Conservation (phyloP, 1,140 invertebrate species). For the Reticulitermes speratus region DNA sequence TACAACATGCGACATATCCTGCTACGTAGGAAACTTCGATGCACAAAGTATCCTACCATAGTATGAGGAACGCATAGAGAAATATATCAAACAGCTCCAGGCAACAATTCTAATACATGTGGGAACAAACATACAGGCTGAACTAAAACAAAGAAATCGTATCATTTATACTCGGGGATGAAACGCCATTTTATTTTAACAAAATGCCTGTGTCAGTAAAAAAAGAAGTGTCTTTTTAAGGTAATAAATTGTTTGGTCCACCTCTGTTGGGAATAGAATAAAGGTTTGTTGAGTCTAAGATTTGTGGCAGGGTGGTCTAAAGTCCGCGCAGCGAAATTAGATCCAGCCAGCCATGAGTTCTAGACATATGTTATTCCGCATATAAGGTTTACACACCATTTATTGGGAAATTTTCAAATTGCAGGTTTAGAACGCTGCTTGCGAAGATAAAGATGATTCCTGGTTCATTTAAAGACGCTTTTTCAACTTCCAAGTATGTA, state of each 20-base stretch:
- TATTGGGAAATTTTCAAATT: no score
- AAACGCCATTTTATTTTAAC: not conserved
- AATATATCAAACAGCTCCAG: not conserved
- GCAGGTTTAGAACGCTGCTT: no score
- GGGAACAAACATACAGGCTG: not conserved
- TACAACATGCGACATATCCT: not conserved
- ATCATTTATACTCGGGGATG: not conserved
- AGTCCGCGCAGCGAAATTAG: not conserved
- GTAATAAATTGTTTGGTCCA: not conserved
- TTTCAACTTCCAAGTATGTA: no score
- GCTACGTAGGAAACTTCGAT: not conserved
- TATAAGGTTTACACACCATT: no score
- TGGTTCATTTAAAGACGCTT: no score
- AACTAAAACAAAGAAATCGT: not conserved
- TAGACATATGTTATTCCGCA: no score
- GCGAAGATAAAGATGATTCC: no score
- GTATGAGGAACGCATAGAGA: not conserved
- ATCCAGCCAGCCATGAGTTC: not conserved
- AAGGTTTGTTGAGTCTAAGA: not conserved
- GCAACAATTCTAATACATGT: not conserved
- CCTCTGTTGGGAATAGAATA: not conserved
- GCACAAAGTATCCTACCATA: not conserved
- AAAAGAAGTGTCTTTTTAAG: not conserved
- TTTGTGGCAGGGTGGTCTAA: not conserved
- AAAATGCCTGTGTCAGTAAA: not conserved